Conservation (phyloP, 1,140 invertebrate genomes). For the Caenorhabditis remanei region DNA sequence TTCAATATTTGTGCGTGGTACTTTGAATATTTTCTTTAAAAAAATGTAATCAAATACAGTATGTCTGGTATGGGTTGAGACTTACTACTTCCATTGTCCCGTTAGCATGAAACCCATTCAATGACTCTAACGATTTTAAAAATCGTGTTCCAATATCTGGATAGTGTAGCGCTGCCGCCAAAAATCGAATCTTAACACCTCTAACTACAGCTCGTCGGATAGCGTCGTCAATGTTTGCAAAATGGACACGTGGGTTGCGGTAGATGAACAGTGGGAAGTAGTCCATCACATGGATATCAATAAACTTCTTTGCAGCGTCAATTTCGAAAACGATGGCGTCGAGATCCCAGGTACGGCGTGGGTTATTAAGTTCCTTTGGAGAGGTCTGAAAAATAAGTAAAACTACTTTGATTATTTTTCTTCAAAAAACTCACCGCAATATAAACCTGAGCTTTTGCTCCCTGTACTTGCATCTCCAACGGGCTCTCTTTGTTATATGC, state of each 20-base stretch:
- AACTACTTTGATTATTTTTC: too few relatives aligned
- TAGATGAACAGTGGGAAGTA: constrained; percentile 89
- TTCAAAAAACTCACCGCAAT: constrained; percentile 83
- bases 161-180: constrained; percentile 92
- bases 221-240: constrained; percentile 92
- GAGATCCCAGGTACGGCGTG: constrained; percentile 87
- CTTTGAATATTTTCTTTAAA: constrained; percentile 80
- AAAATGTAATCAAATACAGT: not conserved
- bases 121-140: constrained; percentile 85
- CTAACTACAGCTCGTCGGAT: constrained; percentile 86
- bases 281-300: constrained; percentile 97
- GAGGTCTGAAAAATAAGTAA: constrained; percentile 84
- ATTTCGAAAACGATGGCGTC: constrained; percentile 89
- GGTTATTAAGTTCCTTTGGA: constrained; percentile 86
- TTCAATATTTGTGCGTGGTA: constrained; percentile 84
- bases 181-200: constrained; percentile 84
- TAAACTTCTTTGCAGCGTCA: constrained; percentile 85
- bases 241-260: constrained; percentile 81
- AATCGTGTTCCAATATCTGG: constrained; percentile 86
- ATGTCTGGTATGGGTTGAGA: not conserved
- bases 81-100: constrained; percentile 71
- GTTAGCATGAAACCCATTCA: constrained; percentile 80
- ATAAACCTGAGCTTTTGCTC: constrained; percentile 82
- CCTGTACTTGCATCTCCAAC: constrained; percentile 83
- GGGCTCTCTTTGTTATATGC: constrained; percentile 85